phyloP scores from a whole-genome alignment of 2,797 vertebrate species.

The Mormyrus hasselquistii region DNA sequence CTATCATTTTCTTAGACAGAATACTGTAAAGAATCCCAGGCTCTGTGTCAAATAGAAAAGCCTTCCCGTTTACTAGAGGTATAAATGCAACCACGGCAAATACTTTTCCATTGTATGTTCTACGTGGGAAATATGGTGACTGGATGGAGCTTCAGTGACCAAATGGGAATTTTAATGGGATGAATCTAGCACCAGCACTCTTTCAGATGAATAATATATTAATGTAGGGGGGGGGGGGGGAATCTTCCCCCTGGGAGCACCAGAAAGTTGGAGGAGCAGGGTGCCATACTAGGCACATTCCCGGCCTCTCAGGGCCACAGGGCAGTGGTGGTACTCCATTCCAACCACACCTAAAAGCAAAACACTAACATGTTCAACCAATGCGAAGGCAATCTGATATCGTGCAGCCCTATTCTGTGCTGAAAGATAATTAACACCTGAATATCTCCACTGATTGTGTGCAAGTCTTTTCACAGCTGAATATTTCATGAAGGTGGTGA shows the following conservation, averaged over 20 bases:
- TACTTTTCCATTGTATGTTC: constrained; percentile 30
- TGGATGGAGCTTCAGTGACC: background rate
- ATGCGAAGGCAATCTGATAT: background rate
- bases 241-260: constrained; percentile 47
- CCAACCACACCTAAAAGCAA: background rate
- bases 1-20: background rate
- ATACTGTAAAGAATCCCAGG: background rate
- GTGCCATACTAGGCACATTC: background rate
- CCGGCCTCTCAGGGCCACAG: background rate
- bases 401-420: background rate
- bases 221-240: constrained; percentile 38
- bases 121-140: constrained; percentile 8
- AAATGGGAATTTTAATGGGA: constrained; percentile 4
- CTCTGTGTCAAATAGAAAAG: background rate
- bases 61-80: background rate
- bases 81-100: background rate
- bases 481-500: no score
- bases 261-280: constrained; percentile 48
- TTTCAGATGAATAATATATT: constrained; percentile 73
- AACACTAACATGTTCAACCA: background rate
- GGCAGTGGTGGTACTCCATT: background rate
- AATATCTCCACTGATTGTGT: background rate
- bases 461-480: background rate
- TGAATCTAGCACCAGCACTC: constrained; percentile 8
- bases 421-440: background rate